Base-by-base conservation (phyloP, 2,113 vertebrate species). In the Cepphus grylle region DNA sequence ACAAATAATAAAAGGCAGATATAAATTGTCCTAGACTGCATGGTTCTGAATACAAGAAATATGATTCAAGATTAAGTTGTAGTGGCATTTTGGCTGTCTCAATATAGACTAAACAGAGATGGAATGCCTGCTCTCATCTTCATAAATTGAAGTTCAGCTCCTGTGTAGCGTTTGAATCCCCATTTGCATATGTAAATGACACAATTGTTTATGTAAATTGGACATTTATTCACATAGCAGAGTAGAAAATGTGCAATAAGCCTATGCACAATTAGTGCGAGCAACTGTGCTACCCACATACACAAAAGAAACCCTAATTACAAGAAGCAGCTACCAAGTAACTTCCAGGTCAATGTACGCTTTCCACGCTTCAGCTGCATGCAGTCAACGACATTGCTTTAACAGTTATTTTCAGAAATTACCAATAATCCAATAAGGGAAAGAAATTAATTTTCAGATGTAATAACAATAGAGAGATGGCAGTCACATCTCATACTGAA, bases 121-220 rank as follows among this genome's bases (percentile, higher is more conserved):
- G 29, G 63, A 90, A 92, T 2, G 36, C 50, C 77, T 83, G 86
- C 56, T 94, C 86, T 86, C 42, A 67, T 93, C 76, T 90, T 78
- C 79, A 58, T 38, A 92, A 94, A 86, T 4, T 81, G 70, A 96
- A 87, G 91, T 85, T 95, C 71, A 87, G 15, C 17, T 90, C 58
- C 78, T 80, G 21, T 19, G 53, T 61, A 87, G 40, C 72, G 67
- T 81, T 85, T 85, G 2, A 88, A 38, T 50, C 22, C 0, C 9
- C 5, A 87, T 93, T 91, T 94, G 74, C 84, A 92, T 76, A 80
- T 65, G 74, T 25, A 93, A 94, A 93, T 86, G 12, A 61, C 21
- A 22, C 3, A 2, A 45, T 42, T 90, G 85, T 93, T 92, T 94
- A 93, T 82, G 78, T 67, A 91, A 95, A 93, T 83, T 55, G 90